Evolutionary conservation across 2,888 invertebrate species (phyloP), one percentile per base, ranked within the genome.

Genomic region (Lobophora halterata): DNA sequence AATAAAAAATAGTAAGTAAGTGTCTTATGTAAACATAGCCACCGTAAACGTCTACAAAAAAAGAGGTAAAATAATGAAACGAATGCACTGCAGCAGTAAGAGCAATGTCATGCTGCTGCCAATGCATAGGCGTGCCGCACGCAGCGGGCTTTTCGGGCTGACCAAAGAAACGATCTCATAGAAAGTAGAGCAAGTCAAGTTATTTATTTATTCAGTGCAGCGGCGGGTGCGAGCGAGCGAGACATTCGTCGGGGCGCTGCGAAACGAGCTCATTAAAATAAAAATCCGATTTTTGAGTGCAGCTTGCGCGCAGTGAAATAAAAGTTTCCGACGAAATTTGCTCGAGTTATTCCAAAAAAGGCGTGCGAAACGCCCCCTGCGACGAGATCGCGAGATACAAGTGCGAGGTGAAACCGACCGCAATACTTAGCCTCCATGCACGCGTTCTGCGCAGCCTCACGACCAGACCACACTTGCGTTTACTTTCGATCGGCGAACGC

Each of bases 331-430:
- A 72, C 73, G 71, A 86, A 86, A 77, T 85, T 86, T 86, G 86
- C 86, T 85, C 85, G 85, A 83, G 79, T 85, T 86, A 85, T 74
- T 76, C 83, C 85, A 83, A 83, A 86, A 83, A 85, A 82, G 83
- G 83, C 63, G 67, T 64, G 68, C 71, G 75, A 65, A 80, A 79
- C 80, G 81, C 82, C 79, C 41, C 78, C 72, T 64, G 61, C 69
- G 55, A 61, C 71, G 64, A 72, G 81, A 81, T 79, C 67, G 63
- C 65, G 65, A 70, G 80, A 79, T 76, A 80, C 74, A 71, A 74
- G 74, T 67, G 73, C 67, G 71, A 73, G 65, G 82, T 79, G 83
- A 83, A 85, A 85, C 85, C 79, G 78, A 74, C 80, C 79, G 79
- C 75, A 67, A 74, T 72, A n/a, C n/a, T n/a, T n/a, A 71, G 68